These are phyloP conservation scores for Sinopyrophorus schimmeli DNA, from an alignment of 2,888 invertebrate genomes.

Conservation along the genomic window DNA sequence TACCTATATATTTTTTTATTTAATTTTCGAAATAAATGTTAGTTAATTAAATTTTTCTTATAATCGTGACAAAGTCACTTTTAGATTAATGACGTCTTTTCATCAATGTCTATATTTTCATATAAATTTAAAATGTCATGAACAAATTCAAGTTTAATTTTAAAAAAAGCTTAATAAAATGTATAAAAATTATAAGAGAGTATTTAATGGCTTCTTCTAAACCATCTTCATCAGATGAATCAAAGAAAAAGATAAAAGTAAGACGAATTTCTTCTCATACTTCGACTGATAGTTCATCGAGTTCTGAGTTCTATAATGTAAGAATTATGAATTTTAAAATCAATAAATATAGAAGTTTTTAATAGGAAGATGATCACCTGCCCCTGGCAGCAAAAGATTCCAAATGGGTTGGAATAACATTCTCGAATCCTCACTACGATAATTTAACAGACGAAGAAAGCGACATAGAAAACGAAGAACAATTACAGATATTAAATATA, in stretches of 20 bases:
- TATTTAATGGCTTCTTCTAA: slow-evolving; percentile 24
- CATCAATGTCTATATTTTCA: too few species aligned
- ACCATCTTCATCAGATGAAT: background rate
- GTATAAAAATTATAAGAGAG: slow-evolving; percentile 19
- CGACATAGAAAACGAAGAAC: slow-evolving; percentile 28
- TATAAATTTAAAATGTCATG: slow-evolving; percentile 32
- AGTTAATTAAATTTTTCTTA: too few species aligned
- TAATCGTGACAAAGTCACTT: too few species aligned
- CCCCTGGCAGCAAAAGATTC: slow-evolving; percentile 59
- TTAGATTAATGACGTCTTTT: too few species aligned
- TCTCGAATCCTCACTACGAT: slow-evolving; percentile 43
- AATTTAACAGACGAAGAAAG: slow-evolving; percentile 17
- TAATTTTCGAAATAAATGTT: too few species aligned
- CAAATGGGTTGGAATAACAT: slow-evolving; percentile 56
- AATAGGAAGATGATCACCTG: slow-evolving; percentile 33
- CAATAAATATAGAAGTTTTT: slow-evolving; percentile 11
- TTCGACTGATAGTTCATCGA: slow-evolving; percentile 3
- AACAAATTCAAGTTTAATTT: slow-evolving; percentile 29
- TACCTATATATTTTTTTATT: too few species aligned
- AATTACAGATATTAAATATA: slow-evolving; percentile 38
- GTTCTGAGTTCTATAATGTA: background rate
- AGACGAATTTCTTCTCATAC: background rate
- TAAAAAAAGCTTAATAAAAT: slow-evolving; percentile 25
- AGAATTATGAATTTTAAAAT: too few species aligned
- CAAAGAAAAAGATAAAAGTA: slow-evolving; percentile 27